Base-by-base conservation (phyloP, 2,113 vertebrate species). In the Geococcyx californianus region DNA sequence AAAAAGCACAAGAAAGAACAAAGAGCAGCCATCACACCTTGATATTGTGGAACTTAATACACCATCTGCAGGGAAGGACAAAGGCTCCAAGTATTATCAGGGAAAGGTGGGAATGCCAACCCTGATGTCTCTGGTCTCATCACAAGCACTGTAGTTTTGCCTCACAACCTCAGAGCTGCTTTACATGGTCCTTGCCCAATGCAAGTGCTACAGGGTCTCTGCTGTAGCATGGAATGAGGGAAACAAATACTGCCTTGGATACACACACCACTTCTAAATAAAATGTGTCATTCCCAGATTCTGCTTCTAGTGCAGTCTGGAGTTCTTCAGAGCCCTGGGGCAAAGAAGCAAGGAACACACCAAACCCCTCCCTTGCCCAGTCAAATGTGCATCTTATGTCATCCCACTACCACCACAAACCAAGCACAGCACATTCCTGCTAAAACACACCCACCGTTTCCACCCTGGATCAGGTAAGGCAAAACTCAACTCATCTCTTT, bases 221-320 rank as follows among this genome's bases (percentile, higher is more conserved):
- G 33, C 69, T 42, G 44, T 23, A 59, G 29, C 0, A 0, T 7
- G 29, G 31, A 75, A 38, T 0, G 1, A 77, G 19, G 67, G 33
- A 56, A 52, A 54, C 18, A 76, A 60, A 16, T 9, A 19, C 1
- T 24, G 69, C 34, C 34, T 24, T 26, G 31, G 60, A 49, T 36
- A 59, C 11, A 12, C 0, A 0, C 8, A 0, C 25, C 12, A 8
- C 25, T 85, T 68, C 45, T 36, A 54, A 45, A 54, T 10, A 10
- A 80, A 86, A 55, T 3, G 0, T 3, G 9, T 29, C 29, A 26
- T 40, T n/a, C 40, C 1, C 1, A n/a, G 44, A 26, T 7, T 19
- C 13, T 4, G 2, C 42, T 51, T 28, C 47, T 73, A 54, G 18
- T 0, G 17, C 5, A 2, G 19, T 8, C 36, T 29, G 17, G 15